Conservation (phyloP, 2,797 vertebrate species). For the Chiloscyllium punctatum region DNA sequence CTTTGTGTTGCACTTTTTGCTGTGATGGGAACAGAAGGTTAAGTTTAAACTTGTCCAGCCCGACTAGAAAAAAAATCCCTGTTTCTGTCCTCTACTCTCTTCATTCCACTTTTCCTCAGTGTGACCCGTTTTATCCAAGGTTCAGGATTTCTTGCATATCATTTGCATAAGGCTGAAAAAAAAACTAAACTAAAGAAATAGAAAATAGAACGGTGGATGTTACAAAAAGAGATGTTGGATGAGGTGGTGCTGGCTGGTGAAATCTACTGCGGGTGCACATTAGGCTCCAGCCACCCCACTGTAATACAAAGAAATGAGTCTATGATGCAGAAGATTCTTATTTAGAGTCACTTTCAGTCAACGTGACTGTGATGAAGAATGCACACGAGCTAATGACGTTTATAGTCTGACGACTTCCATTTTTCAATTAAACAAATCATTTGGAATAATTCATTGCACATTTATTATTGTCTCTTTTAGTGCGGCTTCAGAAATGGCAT, state of each 20-base stretch:
- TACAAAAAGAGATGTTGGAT: conserved; percentile 55
- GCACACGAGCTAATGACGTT: conserved; percentile 54
- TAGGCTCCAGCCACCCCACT: not conserved
- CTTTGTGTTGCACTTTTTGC: conserved; percentile 19
- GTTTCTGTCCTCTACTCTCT: conserved; percentile 20
- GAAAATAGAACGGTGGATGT: conserved; percentile 55
- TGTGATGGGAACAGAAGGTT: not conserved
- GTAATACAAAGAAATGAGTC: not conserved
- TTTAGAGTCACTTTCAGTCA: conserved; percentile 69
- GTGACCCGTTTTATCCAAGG: conserved; percentile 62
- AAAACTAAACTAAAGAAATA: conserved; percentile 48
- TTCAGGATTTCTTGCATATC: conserved; percentile 61
- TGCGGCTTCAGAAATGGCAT: conserved; percentile 58
- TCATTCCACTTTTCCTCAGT: conserved; percentile 57
- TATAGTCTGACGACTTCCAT: conserved; percentile 55
- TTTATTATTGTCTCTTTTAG: conserved; percentile 54
- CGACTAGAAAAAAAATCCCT: conserved; percentile 29
- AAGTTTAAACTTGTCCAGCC: conserved; percentile 22
- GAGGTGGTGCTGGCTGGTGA: conserved; percentile 42
- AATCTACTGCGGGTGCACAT: not conserved
- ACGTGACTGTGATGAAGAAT: conserved; percentile 58
- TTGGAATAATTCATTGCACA: conserved; percentile 62
- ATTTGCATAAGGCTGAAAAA: conserved; percentile 65
- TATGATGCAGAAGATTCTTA: conserved; percentile 37
- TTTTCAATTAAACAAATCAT: conserved; percentile 32